A percentile compares a stretch with the other conserved stretches of the same genome.
These are phyloP conservation scores for Agrilus planipennis DNA, from an alignment of 1,140 invertebrate genomes.

Conservation along the genomic window DNA sequence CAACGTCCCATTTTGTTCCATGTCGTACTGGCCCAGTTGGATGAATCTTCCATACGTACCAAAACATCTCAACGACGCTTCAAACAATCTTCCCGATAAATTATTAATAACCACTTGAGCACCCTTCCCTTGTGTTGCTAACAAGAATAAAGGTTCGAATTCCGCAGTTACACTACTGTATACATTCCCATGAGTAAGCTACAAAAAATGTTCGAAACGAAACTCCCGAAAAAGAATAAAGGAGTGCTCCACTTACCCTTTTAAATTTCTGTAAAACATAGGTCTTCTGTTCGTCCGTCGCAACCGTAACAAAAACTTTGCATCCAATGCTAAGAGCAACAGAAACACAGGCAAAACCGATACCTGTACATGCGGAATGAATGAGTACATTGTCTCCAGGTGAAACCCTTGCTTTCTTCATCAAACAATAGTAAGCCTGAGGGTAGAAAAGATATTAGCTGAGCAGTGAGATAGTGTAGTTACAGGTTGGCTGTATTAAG, in stretches of 20 bases:
- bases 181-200: not conserved
- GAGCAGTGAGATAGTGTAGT: too few species aligned
- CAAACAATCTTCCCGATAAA: conserved; percentile 51
- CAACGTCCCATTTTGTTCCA: conserved; percentile 49
- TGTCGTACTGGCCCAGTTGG: conserved; percentile 69
- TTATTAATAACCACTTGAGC: conserved; percentile 59
- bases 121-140: conserved; percentile 46
- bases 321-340: conserved; percentile 52
- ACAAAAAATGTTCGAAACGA: not conserved
- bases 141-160: conserved; percentile 47
- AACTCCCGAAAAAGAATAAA: too few species aligned
- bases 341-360: conserved; percentile 68
- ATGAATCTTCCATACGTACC: conserved; percentile 53
- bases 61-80: conserved; percentile 67
- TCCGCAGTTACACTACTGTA: not conserved
- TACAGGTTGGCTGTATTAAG: too few species aligned
- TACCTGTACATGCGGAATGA: conserved; percentile 64
- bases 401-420: conserved; percentile 71
- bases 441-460: too few species aligned
- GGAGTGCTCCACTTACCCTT: conserved; percentile 14
- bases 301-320: conserved; percentile 58
- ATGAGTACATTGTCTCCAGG: conserved; percentile 69
- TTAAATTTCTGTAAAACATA: conserved; percentile 41
- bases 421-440: conserved; percentile 76
- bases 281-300: conserved; percentile 54